Evolutionary conservation across 2,888 invertebrate species (phyloP), one percentile per base, ranked within the genome.

Genomic region (Drosophila histrio): DNA sequence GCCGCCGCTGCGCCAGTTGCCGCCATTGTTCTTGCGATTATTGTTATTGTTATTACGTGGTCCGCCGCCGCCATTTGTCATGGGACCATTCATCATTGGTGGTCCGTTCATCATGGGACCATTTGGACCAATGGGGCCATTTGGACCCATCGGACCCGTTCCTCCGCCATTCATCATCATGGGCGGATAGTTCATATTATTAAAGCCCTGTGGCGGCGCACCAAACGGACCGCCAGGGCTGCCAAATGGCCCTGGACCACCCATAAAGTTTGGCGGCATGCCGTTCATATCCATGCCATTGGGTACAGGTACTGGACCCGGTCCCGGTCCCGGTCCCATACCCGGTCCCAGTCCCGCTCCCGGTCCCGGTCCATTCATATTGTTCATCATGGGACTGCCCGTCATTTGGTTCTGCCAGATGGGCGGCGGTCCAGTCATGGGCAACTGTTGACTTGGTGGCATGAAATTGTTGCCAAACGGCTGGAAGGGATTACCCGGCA

Each of bases 1-100:
- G 79, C 89, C 93, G 15, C 90, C 91, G 11, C 81, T 87, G 43
- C 91, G 89, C 91, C 91, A 90, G 77, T 89, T 80, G 65, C 90
- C 89, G 36, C 90, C 89, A 3, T 72, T 83, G 3, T 72, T 83
- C 53, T 83, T 85, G 22, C 88, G 82, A 57, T 87, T 87, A 36
- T 83, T 85, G 41, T 87, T 87, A 36, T 83, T 85, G 41, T 77
- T 79, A 53, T 89, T 86, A 57, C 91, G 89, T 28, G 74, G 74
- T 81, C 92, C 77, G 7, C 57, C 60, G 3, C 80, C 79, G n/a
- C 38, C 38, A 50, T 89, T 82, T 92, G 76, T 68, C 78, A 87
- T 75, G 21, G 84, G 71, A n/a, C 72, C 75, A n/a, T n/a, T n/a
- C 71, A 83, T 74, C 77, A 13, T 76, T 73, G 24, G 74, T 2